Evolutionary conservation across 2,113 vertebrate genomes (phyloP).

Genomic region (Bufo gargarizans): DNA sequence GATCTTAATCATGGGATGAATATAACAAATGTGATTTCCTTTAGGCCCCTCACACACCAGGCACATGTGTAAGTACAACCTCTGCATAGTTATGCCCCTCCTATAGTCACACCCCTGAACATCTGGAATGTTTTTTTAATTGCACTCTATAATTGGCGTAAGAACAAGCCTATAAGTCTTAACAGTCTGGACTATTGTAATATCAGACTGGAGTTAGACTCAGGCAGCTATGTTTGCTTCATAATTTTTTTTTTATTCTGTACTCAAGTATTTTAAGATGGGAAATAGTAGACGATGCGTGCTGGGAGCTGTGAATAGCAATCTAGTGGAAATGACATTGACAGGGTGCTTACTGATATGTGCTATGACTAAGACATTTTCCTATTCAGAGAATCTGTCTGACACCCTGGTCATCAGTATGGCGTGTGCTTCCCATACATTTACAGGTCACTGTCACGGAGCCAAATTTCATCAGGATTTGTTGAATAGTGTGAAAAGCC

Average conservation of each 20-base stretch:
- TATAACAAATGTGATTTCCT: too few species aligned
- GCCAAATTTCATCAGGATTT: constrained; percentile 22
- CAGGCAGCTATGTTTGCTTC: background rate
- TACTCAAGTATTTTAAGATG: background rate
- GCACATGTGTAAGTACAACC: too few species aligned
- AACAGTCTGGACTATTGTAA: background rate
- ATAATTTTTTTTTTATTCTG: background rate
- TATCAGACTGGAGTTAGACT: background rate
- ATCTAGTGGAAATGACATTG: background rate
- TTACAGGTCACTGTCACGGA: background rate
- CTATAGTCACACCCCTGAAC: background rate
- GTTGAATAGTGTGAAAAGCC: constrained; percentile 23
- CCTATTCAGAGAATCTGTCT: constrained; percentile 16
- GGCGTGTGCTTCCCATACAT: constrained; percentile 8
- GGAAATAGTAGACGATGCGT: background rate
- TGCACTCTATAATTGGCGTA: background rate
- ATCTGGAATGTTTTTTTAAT: background rate
- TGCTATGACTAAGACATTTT: constrained; percentile 28
- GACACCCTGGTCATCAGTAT: background rate
- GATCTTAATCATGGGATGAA: too few species aligned
- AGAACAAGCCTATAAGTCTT: background rate
- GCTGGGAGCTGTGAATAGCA: background rate
- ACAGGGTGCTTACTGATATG: background rate
- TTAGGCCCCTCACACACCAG: too few species aligned
- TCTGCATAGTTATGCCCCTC: too few species aligned